Evolutionary conservation across 2,797 vertebrate species (phyloP).

Genomic region (Tauraco hartlaubi): DNA sequence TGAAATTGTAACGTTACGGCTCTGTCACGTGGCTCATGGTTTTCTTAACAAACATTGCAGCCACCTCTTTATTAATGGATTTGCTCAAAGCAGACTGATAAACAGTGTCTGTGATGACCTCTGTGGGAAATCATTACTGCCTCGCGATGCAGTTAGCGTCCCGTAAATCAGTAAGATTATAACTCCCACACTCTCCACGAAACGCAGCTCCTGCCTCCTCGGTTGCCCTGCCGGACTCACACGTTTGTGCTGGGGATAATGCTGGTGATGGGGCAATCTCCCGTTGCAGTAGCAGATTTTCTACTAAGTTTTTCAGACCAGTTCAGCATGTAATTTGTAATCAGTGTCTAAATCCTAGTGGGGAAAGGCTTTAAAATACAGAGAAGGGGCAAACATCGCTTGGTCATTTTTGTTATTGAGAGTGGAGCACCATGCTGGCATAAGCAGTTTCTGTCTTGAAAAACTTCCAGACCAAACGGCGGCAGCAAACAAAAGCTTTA

Average conservation of each 20-base stretch:
- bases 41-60: conserved; percentile 41
- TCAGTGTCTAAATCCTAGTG: neutral
- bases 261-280: neutral
- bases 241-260: neutral
- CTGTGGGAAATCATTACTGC: conserved; percentile 19
- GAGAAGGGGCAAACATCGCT: neutral
- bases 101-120: conserved; percentile 38
- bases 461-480: neutral
- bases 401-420: neutral
- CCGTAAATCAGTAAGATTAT: conserved; percentile 22
- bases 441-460: neutral
- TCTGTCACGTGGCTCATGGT: neutral
- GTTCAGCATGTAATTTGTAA: neutral
- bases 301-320: neutral
- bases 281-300: neutral
- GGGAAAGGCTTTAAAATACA: neutral
- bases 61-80: conserved; percentile 34
- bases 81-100: conserved; percentile 39
- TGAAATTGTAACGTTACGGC: neutral
- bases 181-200: neutral
- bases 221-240: fast-evolving
- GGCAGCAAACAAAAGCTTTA: neutral
- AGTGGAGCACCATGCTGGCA: neutral
- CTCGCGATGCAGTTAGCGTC: neutral
- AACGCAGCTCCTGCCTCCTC: neutral